Evolutionary conservation across 2,113 vertebrate genomes (phyloP).

Genomic region (Turdus rufiventris): DNA sequence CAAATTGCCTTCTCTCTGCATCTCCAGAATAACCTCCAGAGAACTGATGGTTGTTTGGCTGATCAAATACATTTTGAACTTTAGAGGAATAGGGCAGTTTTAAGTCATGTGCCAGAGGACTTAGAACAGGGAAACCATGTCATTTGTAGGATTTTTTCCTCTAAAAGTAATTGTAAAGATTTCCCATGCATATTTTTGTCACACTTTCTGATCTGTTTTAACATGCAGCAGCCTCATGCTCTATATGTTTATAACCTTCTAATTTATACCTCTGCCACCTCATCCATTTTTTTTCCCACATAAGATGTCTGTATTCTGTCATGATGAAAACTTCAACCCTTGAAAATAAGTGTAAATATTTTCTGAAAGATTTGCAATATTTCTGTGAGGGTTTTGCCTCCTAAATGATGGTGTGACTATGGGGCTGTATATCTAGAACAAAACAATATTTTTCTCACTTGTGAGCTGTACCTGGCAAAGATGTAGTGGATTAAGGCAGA

Average conservation of each 20-base stretch:
- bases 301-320: background rate
- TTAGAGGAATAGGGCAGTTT: background rate
- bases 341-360: background rate
- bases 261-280: background rate
- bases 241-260: background rate
- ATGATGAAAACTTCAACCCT: background rate
- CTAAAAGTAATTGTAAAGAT: background rate
- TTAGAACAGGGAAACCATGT: background rate
- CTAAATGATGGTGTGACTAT: background rate
- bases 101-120: background rate
- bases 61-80: background rate
- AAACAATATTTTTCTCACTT: background rate
- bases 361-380: background rate
- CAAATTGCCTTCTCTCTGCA: background rate
- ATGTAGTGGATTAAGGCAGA: background rate
- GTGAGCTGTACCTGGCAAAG: background rate
- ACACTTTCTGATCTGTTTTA: background rate
- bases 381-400: background rate
- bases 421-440: background rate
- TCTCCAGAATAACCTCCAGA: background rate
- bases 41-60: background rate
- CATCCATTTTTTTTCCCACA: background rate
- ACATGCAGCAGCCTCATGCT: fast-evolving
- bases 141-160: background rate
- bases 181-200: background rate